Base-by-base conservation (phyloP, 2,888 invertebrate genomes). In the Ormyrus thymus region DNA sequence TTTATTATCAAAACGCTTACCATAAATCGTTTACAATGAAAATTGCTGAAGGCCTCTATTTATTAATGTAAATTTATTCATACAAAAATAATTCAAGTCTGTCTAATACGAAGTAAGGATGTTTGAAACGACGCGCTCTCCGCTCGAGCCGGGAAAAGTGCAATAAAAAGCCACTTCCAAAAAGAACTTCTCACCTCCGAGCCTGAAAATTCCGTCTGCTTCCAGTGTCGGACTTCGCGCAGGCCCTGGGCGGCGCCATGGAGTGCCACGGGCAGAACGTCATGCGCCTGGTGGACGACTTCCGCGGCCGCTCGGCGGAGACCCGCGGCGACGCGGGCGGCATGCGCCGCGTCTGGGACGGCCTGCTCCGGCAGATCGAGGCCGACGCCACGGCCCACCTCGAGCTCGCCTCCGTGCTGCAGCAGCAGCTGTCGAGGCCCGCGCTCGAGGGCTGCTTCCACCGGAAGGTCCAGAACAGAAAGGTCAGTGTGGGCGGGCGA, bases 301-400 rank as follows among this genome's bases (percentile, higher is more conserved):
- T 95, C 91, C 93, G 97, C 70, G 95, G 96, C 90, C 93, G 95
- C 88, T 96, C 96, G 90, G 94, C 94, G 72, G 97, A 97, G 88
- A 93, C 97, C 65, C 92, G 96, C 82, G 95, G 96, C 91, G 97
- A 97, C 86, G 94, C 95, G 74, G 93, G 94, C 91, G 94, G 95
- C 62, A 92, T 97, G 86, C 97, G 97, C 90, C 95, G 97, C 89
- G 95, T 95, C 80, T 97, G 97, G 97, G 97, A 97, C 91, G 95
- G 95, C 81, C 92, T 97, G 80, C 93, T 97, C 79, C 96, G 97
- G 89, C 97, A 97, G 90, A 96, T 97, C 81, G 97, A 97, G 91
- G 95, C 96, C 56, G 97, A 97, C 89, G 96, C 97, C 29, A 93
- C 96, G 88, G 94, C 96, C 64, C 95, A 96, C 90, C 94, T 95